Percentiles rank a stretch among this genome's conserved stretches.
These are phyloP conservation scores for Rhyzopertha dominica DNA, from an alignment of 1,140 invertebrate genomes.

Conservation along the genomic window DNA sequence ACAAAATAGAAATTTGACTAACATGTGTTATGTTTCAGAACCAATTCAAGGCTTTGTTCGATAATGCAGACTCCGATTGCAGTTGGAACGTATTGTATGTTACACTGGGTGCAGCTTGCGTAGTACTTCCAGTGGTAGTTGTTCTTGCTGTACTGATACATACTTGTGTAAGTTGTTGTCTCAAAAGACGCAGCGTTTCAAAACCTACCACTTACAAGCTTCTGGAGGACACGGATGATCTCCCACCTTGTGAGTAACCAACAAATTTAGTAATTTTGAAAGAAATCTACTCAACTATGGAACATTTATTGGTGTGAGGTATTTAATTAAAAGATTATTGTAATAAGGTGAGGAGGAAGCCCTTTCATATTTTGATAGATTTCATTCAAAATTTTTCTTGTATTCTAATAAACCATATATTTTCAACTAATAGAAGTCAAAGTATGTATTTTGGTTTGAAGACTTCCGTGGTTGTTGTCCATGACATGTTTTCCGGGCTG, in stretches of 20 bases:
- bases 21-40: conserved; percentile 33
- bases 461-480: too few relatives aligned
- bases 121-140: conserved; percentile 59
- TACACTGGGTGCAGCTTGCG: conserved; percentile 64
- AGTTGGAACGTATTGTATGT: conserved; percentile 89
- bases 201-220: conserved; percentile 57
- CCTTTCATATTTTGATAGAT: too few relatives aligned
- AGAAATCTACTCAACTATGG: background rate
- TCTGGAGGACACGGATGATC: conserved; percentile 56
- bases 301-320: background rate
- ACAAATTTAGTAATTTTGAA: conserved; percentile 1
- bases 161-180: conserved; percentile 57
- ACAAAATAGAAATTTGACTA: conserved; percentile 1
- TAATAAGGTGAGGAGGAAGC: background rate
- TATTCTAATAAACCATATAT: too few relatives aligned
- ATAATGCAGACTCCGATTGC: conserved; percentile 66
- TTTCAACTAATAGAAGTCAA: too few relatives aligned
- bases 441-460: too few relatives aligned
- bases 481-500: too few relatives aligned
- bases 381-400: too few relatives aligned
- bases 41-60: conserved; percentile 56
- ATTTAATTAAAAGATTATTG: background rate
- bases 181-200: conserved; percentile 44
- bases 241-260: conserved; percentile 49
- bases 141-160: conserved; percentile 67